These are phyloP conservation scores for Diaperis boleti DNA, from an alignment of 2,888 invertebrate species.

Conservation along the genomic window DNA sequence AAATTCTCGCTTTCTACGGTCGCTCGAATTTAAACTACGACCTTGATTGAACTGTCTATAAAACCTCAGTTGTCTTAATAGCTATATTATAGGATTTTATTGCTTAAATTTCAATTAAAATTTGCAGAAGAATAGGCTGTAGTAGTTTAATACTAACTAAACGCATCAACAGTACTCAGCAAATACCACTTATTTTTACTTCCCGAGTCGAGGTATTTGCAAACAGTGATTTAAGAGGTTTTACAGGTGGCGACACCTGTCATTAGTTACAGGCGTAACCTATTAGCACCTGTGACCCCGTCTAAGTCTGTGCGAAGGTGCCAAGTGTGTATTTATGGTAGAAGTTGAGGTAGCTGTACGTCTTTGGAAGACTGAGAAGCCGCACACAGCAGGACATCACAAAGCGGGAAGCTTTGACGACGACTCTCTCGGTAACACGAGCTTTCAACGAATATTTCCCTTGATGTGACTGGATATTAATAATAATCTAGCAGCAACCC, in stretches of 20 bases:
- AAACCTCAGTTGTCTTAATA: too few relatives aligned
- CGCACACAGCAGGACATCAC: constrained; percentile 49
- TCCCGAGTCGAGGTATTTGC: not conserved
- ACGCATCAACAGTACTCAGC: not conserved
- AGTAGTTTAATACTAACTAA: too few relatives aligned
- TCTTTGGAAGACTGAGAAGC: constrained; percentile 46
- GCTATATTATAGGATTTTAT: too few relatives aligned
- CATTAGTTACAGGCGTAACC: constrained; percentile 48
- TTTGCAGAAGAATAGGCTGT: too few relatives aligned
- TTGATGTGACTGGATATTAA: constrained; percentile 34
- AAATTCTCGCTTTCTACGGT: too few relatives aligned
- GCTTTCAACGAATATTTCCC: constrained; percentile 42
- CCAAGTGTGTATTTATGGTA: constrained; percentile 51
- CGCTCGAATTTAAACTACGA: not conserved
- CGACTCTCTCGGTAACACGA: constrained; percentile 39
- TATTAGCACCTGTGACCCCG: constrained; percentile 52
- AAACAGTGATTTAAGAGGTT: constrained; percentile 32
- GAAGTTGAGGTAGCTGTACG: constrained; percentile 47
- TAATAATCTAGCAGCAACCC: constrained; percentile 23
- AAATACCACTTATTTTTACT: not conserved
- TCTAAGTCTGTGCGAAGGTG: constrained; percentile 46
- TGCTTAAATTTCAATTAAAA: too few relatives aligned
- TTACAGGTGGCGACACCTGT: constrained; percentile 50
- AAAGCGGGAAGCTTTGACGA: constrained; percentile 45
- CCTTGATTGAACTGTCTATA: not conserved